Conservation (phyloP, 2,113 vertebrate species). For the Notarius quadriscutis region DNA sequence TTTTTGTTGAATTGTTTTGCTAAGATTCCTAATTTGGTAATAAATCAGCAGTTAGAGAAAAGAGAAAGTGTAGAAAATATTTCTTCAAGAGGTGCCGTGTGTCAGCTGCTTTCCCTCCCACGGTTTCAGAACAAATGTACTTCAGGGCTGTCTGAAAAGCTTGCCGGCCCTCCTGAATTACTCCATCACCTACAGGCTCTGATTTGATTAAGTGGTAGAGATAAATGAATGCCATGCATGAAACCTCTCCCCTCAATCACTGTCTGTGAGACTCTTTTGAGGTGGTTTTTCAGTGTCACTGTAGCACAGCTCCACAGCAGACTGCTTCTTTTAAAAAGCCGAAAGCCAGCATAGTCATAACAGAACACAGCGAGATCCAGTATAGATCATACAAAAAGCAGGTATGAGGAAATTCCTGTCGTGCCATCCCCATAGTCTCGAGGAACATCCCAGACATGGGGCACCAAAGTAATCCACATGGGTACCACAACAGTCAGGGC, state of each 20-base stretch:
- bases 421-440: conserved; percentile 7
- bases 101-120: conserved; percentile 66
- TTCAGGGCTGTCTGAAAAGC: conserved; percentile 62
- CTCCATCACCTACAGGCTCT: conserved; percentile 58
- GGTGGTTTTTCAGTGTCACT: neutral
- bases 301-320: neutral
- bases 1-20: neutral
- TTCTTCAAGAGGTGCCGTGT: conserved; percentile 57
- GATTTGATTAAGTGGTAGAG: conserved; percentile 67
- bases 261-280: neutral
- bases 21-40: neutral
- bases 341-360: neutral
- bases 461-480: conserved; percentile 50
- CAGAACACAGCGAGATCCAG: neutral
- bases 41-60: conserved; percentile 14
- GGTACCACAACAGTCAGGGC: conserved; percentile 37
- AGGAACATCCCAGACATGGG: conserved; percentile 36
- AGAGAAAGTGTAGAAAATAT: conserved; percentile 54
- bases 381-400: conserved; percentile 36
- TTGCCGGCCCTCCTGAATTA: conserved; percentile 57
- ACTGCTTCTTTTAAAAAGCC: neutral
- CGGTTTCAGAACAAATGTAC: conserved; percentile 69
- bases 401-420: conserved; percentile 23
- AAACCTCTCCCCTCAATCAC: conserved; percentile 23
- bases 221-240: conserved; percentile 39